phyloP scores from a whole-genome alignment of 2,797 vertebrate genomes.

The Choloepus didactylus region DNA sequence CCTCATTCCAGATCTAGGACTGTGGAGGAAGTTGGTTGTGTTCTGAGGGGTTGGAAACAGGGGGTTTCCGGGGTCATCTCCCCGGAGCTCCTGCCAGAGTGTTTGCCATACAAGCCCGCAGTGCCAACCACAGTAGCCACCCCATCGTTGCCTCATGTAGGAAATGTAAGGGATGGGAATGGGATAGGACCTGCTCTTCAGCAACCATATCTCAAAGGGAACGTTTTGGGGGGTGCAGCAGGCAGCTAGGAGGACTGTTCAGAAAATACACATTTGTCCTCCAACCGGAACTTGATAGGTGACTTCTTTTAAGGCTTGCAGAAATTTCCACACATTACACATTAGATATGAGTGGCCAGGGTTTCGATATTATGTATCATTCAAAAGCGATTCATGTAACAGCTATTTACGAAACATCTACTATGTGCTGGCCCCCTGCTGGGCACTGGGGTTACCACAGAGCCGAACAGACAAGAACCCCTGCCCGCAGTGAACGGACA shows the following conservation, averaged over 20 bases:
- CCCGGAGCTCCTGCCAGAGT: neutral
- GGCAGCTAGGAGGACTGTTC: neutral
- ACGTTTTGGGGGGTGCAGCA: neutral
- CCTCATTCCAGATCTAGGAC: neutral
- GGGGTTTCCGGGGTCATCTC: neutral
- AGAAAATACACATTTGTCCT: slow-evolving; percentile 2
- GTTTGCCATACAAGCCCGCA: neutral
- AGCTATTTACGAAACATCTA: neutral
- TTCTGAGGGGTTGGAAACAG: neutral
- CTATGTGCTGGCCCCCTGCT: neutral
- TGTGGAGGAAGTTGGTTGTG: neutral
- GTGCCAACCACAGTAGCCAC: neutral
- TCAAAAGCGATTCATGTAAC: neutral
- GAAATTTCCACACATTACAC: neutral
- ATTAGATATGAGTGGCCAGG: neutral
- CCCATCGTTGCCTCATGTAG: neutral
- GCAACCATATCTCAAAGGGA: neutral
- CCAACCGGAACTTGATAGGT: neutral
- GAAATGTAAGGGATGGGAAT: neutral
- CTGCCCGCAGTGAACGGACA: neutral
- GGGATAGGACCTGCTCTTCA: rapidly evolving
- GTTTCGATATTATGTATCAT: neutral
- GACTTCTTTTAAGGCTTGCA: slow-evolving; percentile 12
- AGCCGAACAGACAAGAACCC: neutral
- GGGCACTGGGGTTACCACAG: rapidly evolving